Evolutionary conservation across 2,797 vertebrate species (phyloP), one percentile per base, ranked within the genome.

Genomic region (Orientallactaga sibirica): DNA sequence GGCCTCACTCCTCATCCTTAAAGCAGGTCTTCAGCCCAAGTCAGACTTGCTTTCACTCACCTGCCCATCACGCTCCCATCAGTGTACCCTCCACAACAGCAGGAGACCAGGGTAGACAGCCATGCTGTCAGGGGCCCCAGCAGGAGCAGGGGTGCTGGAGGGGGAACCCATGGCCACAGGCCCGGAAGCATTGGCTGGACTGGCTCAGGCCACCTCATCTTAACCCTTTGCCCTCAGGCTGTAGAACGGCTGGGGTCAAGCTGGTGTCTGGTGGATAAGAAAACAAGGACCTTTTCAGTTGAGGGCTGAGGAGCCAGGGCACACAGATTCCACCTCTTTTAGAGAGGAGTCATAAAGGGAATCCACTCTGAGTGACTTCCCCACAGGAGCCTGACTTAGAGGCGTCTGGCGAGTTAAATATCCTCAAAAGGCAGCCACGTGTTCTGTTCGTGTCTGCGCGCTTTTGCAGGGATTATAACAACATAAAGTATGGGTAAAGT

Each of bases 381-480:
- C 33, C 48, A n/a, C 1, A 12, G 43, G 74, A 90, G 82, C 37
- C 37, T 86, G 79, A n/a, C 88, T 48, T 55, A 86, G 83, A 82
- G 68, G 84, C 20, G 1, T 81, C 80, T 89, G 80, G 43, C 37
- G 75, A 86, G 70, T 86, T 86, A 87, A 19, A 24, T 84, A 67
- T 67, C 81, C 52, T 41, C 70, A 74, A 80, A 58, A 64, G 71
- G 0, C 15, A 43, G 22, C 4, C 5, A 16, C 73, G 64, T 93
- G 12, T 79, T 18, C 33, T 80, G 2, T 43, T 37, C 2, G 3
- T 2, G 7, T 68, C 48, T 62, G 64, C 66, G 74, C 68, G 33
- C 61, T 90, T 94, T 86, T 68, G 27, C 48, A 87, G 88, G 48
- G 55, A 92, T 92, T 88, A 64, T 70, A 77, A 77, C 83, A 83